phyloP scores from a whole-genome alignment of 2,113 vertebrate species.

The Microcebus tavaratra region DNA sequence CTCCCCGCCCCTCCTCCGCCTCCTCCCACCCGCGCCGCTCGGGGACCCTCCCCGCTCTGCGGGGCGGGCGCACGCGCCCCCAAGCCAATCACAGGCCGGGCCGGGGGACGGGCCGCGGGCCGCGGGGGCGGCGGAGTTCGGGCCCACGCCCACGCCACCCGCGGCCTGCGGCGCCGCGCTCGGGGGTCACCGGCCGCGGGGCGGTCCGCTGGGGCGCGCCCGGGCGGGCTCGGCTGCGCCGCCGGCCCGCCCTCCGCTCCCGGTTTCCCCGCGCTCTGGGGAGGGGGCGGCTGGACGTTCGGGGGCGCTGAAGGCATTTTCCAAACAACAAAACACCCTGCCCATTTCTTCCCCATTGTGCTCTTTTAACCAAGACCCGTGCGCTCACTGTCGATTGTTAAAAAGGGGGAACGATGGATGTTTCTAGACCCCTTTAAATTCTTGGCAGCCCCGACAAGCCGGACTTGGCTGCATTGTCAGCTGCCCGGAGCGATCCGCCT shows the following conservation, averaged over 20 bases:
- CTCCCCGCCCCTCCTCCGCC: constrained; percentile 67
- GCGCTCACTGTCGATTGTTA: neutral
- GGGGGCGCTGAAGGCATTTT: neutral
- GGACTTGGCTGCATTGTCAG: neutral
- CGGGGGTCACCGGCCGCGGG: neutral
- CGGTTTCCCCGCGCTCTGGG: neutral
- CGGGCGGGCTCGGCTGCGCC: neutral
- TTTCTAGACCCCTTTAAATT: constrained; percentile 65
- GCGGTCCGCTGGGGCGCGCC: neutral
- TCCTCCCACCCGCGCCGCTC: constrained; percentile 45
- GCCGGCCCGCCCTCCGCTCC: neutral
- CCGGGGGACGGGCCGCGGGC: constrained; percentile 53
- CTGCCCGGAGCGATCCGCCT: neutral
- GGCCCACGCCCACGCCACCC: constrained; percentile 33
- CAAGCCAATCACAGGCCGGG: constrained; percentile 74
- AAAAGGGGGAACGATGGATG: neutral
- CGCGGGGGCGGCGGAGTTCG: neutral
- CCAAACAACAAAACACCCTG: neutral
- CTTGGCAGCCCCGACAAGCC: constrained; percentile 23
- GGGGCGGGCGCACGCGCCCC: constrained; percentile 73
- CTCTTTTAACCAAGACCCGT: neutral
- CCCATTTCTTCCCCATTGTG: neutral
- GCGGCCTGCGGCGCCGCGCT: fast-evolving
- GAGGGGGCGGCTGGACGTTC: neutral
- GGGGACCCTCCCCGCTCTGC: constrained; percentile 62